These are phyloP conservation scores for Chloropsis cyanopogon DNA, from an alignment of 2,113 vertebrate genomes.

Conservation along the genomic window DNA sequence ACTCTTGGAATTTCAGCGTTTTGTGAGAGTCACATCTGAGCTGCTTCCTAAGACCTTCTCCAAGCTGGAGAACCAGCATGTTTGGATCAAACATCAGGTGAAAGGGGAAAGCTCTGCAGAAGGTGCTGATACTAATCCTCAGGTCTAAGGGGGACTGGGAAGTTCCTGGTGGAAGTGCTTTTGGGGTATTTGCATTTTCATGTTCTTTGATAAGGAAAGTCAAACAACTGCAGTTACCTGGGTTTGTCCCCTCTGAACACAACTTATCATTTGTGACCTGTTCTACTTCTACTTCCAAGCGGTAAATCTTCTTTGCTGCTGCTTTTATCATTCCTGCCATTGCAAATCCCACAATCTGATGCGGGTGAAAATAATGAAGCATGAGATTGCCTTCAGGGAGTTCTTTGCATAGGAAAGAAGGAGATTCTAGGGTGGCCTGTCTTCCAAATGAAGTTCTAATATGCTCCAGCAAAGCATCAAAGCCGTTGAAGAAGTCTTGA, in stretches of 20 bases:
- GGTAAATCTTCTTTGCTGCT: slow-evolving; percentile 90
- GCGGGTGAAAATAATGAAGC: slow-evolving; percentile 93
- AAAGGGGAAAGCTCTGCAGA: slow-evolving; percentile 96
- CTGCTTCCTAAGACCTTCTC: slow-evolving; percentile 91
- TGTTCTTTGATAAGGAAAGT: slow-evolving; percentile 87
- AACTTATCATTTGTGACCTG: slow-evolving; percentile 79
- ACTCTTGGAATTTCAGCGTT: slow-evolving; percentile 87
- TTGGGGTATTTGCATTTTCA: slow-evolving; percentile 70
- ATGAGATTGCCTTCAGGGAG: slow-evolving; percentile 80
- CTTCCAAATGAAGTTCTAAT: slow-evolving; percentile 94
- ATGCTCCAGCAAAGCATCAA: slow-evolving; percentile 95
- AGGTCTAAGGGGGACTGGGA: slow-evolving; percentile 88
- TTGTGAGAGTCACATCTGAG: slow-evolving; percentile 86
- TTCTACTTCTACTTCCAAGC: slow-evolving; percentile 87
- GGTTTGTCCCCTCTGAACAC: slow-evolving; percentile 76
- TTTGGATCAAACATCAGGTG: slow-evolving; percentile 91
- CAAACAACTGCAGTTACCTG: slow-evolving; percentile 81
- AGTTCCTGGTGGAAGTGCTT: slow-evolving; percentile 74
- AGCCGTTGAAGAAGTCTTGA: slow-evolving; percentile 98
- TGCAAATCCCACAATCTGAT: slow-evolving; percentile 87
- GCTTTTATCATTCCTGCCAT: slow-evolving; percentile 95
- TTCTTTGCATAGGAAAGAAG: slow-evolving; percentile 97
- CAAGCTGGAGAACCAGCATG: slow-evolving; percentile 92
- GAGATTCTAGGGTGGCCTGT: slow-evolving; percentile 88
- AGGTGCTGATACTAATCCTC: slow-evolving; percentile 91